Evolutionary conservation across 2,113 vertebrate genomes (phyloP), one percentile per base, ranked within the genome.

Genomic region (Megalops atlanticus): DNA sequence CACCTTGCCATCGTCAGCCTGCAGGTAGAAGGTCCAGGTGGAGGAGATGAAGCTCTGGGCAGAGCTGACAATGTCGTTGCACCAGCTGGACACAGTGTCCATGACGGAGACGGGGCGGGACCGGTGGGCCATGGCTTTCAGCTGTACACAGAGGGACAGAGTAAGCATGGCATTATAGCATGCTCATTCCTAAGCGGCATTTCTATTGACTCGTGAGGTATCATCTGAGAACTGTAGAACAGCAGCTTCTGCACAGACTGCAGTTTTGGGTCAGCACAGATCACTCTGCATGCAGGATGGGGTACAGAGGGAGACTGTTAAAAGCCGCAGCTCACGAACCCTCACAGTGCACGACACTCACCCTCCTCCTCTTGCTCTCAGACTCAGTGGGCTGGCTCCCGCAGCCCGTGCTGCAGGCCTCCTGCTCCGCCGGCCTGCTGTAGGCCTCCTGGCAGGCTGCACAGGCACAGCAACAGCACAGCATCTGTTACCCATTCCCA

Each of bases 21-120:
- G 97, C 87, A 99, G 92, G 91, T 98, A 99, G 91, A 99, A 98
- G 69, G 98, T 99, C 98, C 98, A 98, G 41, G 97, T 97, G 86
- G 98, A 99, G 86, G 97, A 99, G 88, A 99, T 96, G 84, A 99
- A 97, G 88, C 96, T 97, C 90, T 98, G 98, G 58, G 98, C 97
- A 0, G 98, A 99, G 92, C 93, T 98, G 90, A 99, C 93, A 0
- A 99, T 95, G 87, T 98, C 96, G 0, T 92, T 98, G 91, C 97
- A 99, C 92, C 98, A 97, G 52, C 93, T 94, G 88, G 97, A 97
- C 39, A 99, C 89, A 24, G 97, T 88, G 84, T 97, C 95, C 79
- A 98, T 89, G 81, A 98, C 84, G 0, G 97, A 98, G 73, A 8
- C 88, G 2, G 92, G 86, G 0, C 94, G 92, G 0, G 93, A 89